A percentile compares a stretch with the other conserved stretches of the same genome.
Evolutionary conservation across 2,888 invertebrate species (phyloP).

Genomic region (Carabus problematicus): DNA sequence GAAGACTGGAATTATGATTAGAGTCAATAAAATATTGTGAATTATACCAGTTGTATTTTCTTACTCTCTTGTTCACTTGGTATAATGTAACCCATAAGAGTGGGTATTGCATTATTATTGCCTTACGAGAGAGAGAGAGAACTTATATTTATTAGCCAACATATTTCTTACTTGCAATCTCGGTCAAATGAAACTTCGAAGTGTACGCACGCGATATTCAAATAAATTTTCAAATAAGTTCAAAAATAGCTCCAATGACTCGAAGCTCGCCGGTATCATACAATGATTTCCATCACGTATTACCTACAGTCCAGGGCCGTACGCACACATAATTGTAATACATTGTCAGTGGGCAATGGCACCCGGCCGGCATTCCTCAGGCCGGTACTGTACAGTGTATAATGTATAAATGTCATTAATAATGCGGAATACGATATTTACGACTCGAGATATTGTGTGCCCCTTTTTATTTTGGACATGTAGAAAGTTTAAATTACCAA

Average conservation of each 20-base stretch:
- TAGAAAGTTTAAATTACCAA: conserved; percentile 38
- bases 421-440: conserved; percentile 35
- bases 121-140: too few relatives aligned
- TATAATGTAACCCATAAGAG: too few relatives aligned
- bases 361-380: too few relatives aligned
- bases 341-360: too few relatives aligned
- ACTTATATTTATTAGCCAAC: too few relatives aligned
- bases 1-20: too few relatives aligned
- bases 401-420: conserved; percentile 32
- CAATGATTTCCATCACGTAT: conserved; percentile 12
- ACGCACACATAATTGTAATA: background rate
- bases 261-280: conserved; percentile 26
- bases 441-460: conserved; percentile 30
- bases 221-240: conserved; percentile 42
- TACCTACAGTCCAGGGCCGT: background rate
- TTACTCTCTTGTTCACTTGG: too few relatives aligned
- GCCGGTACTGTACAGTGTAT: background rate
- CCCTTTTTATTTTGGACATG: conserved; percentile 35
- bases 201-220: conserved; percentile 32
- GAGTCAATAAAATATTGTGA: too few relatives aligned
- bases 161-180: too few relatives aligned
- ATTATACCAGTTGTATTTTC: too few relatives aligned
- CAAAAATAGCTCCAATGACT: conserved; percentile 34
- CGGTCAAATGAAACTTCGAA: too few relatives aligned
- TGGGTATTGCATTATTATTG: too few relatives aligned